Evolutionary conservation across 2,113 vertebrate genomes (phyloP).

Genomic region (Lycocorax pyrrhopterus): DNA sequence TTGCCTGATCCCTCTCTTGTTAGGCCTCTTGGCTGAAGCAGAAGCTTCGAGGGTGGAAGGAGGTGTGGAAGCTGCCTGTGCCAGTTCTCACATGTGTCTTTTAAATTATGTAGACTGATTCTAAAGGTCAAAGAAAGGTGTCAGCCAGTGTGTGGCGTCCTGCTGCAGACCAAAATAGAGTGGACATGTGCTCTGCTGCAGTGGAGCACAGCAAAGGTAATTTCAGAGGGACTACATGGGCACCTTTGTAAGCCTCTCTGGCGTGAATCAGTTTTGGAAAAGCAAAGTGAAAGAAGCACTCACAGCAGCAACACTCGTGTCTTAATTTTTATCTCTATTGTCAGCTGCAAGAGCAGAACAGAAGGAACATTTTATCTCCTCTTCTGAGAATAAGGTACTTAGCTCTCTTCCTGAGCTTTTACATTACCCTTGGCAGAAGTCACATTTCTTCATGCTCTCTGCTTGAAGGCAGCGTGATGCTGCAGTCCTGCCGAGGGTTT

Average conservation of each 20-base stretch:
- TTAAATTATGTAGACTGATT: neutral
- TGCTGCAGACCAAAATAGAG: neutral
- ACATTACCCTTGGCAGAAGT: neutral
- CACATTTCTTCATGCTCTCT: neutral
- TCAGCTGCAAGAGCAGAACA: neutral
- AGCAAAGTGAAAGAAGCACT: neutral
- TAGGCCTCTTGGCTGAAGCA: neutral
- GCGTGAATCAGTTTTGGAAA: neutral
- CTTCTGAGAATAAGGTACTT: neutral
- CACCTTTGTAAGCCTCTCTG: neutral
- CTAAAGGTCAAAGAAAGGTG: neutral
- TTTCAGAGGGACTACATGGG: neutral
- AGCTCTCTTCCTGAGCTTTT: neutral
- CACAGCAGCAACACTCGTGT: neutral
- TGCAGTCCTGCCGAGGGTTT: neutral
- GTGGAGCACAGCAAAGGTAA: rapidly evolving
- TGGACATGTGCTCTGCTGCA: neutral
- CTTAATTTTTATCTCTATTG: neutral
- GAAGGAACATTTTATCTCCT: neutral
- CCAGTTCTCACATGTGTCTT: neutral
- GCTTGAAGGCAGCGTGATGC: neutral
- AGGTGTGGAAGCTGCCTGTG: neutral
- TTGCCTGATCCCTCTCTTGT: too few relatives aligned
- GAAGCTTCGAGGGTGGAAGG: neutral
- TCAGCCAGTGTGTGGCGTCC: rapidly evolving